Evolutionary conservation across 2,888 invertebrate genomes (phyloP).

Genomic region (Nymphalis urticae): DNA sequence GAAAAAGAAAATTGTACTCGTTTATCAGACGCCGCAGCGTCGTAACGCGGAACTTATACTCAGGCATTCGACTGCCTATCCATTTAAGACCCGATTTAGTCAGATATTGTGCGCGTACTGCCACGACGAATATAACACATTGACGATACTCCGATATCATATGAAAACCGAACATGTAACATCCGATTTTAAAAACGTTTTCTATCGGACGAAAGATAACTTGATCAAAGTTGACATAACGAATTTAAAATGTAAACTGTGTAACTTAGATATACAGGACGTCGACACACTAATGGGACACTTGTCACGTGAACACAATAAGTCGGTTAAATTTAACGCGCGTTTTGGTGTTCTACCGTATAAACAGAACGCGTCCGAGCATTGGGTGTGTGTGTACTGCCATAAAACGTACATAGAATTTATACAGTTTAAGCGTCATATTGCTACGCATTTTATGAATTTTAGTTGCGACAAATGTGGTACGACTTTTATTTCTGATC

Average conservation of each 20-base stretch:
- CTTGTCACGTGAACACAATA: constrained; percentile 62
- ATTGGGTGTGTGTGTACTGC: constrained; percentile 69
- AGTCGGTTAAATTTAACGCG: constrained; percentile 67
- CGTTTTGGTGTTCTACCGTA: constrained; percentile 71
- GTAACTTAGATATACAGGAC: constrained; percentile 57
- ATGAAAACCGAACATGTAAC: constrained; percentile 63
- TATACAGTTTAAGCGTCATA: constrained; percentile 66
- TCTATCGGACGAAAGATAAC: constrained; percentile 72
- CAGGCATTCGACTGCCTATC: constrained; percentile 68
- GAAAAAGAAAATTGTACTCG: constrained; percentile 74
- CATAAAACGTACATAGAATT: constrained; percentile 61
- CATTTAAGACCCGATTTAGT: constrained; percentile 72
- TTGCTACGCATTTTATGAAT: constrained; percentile 70
- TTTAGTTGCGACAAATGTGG: constrained; percentile 73
- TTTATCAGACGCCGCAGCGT: constrained; percentile 72
- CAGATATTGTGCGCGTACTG: constrained; percentile 73
- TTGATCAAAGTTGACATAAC: constrained; percentile 73
- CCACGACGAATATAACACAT: constrained; percentile 62
- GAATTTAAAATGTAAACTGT: constrained; percentile 68
- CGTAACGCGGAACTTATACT: constrained; percentile 73
- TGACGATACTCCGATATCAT: constrained; percentile 61
- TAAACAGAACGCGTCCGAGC: constrained; percentile 57
- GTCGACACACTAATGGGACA: constrained; percentile 68
- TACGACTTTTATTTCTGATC: constrained; percentile 68
- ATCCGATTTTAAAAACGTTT: constrained; percentile 68